These are phyloP conservation scores for Danio albolineatus DNA, from an alignment of 2,797 vertebrate genomes.

Conservation along the genomic window DNA sequence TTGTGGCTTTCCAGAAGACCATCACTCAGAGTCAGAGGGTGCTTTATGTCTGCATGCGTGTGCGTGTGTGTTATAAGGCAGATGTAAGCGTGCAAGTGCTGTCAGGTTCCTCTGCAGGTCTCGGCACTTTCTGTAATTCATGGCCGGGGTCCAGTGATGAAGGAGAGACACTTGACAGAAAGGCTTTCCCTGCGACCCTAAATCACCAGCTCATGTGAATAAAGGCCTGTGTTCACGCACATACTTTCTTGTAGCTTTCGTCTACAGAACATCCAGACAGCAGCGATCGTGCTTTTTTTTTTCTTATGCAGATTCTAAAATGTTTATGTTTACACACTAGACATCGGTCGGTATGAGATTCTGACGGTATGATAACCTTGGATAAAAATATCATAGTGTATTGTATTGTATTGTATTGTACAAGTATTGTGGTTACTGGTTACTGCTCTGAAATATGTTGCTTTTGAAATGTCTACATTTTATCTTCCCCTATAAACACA, in stretches of 20 bases:
- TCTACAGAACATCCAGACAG: too few species aligned
- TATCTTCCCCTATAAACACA: too few species aligned
- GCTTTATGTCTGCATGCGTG: neutral
- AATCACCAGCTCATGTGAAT: slow-evolving; percentile 48
- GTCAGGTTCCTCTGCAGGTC: slow-evolving; percentile 40
- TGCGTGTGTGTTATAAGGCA: neutral
- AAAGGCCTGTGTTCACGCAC: neutral
- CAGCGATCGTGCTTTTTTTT: too few species aligned
- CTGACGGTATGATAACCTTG: too few species aligned
- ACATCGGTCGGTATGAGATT: too few species aligned
- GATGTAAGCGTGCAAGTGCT: slow-evolving; percentile 3
- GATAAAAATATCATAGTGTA: too few species aligned
- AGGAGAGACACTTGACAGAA: slow-evolving; percentile 36
- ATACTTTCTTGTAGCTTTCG: neutral
- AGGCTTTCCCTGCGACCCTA: slow-evolving; percentile 25
- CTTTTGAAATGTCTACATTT: too few species aligned
- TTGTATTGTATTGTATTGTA: too few species aligned
- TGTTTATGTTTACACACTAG: too few species aligned
- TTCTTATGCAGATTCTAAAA: too few species aligned
- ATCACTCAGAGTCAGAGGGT: neutral
- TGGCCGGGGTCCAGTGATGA: slow-evolving; percentile 5
- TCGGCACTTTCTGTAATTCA: slow-evolving; percentile 50
- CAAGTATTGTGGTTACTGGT: too few species aligned
- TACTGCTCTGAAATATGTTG: too few species aligned
- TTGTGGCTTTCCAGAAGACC: neutral